These are phyloP conservation scores for Archocentrus centrarchus DNA, from an alignment of 2,113 vertebrate genomes.

Conservation along the genomic window DNA sequence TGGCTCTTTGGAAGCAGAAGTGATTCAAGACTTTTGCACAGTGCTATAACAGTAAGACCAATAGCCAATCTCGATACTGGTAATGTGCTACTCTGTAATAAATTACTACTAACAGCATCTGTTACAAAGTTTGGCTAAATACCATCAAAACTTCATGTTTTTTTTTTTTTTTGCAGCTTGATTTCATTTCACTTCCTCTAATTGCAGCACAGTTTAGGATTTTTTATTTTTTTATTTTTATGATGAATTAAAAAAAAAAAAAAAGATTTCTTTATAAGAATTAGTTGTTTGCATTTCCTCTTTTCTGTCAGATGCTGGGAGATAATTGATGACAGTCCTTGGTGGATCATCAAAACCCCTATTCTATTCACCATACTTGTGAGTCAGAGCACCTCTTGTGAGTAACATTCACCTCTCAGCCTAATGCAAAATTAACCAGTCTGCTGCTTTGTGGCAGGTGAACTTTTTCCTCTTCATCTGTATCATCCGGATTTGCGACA, in stretches of 20 bases:
- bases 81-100: too few species aligned
- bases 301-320: slow-evolving; percentile 90
- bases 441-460: slow-evolving; percentile 78
- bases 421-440: not conserved
- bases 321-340: slow-evolving; percentile 82
- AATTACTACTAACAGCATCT: too few species aligned
- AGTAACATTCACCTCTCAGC: not conserved
- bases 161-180: not conserved
- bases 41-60: too few species aligned
- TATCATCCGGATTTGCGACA: slow-evolving; percentile 95
- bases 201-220: not conserved
- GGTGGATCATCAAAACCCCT: slow-evolving; percentile 97
- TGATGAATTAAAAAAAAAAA: not conserved
- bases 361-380: slow-evolving; percentile 92
- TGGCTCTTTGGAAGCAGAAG: too few species aligned
- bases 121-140: not conserved
- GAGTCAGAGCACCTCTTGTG: slow-evolving; percentile 61
- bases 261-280: not conserved
- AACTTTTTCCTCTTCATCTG: slow-evolving; percentile 94
- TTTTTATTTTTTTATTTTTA: not conserved
- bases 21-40: too few species aligned
- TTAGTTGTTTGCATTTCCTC: not conserved
- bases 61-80: too few species aligned
- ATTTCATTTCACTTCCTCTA: accelerated
- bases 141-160: too few species aligned